phyloP scores from a whole-genome alignment of 2,888 invertebrate genomes.

The Orthosia gothica region DNA sequence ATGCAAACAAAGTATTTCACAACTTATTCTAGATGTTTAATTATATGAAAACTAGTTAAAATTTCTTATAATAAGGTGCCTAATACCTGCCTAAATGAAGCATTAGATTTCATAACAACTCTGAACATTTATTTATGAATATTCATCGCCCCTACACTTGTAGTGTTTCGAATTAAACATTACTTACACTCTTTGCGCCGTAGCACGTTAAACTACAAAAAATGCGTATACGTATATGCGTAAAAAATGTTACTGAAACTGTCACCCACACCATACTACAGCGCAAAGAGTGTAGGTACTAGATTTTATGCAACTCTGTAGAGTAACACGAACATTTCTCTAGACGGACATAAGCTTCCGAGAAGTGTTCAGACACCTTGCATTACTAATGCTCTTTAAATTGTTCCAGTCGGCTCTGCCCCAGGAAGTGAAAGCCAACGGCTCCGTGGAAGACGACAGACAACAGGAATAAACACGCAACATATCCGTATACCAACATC shows the following conservation, averaged over 20 bases:
- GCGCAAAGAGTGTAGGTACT: no score
- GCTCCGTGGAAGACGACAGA: slow-evolving; percentile 86
- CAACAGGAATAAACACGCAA: slow-evolving; percentile 83
- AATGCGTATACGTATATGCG: no score
- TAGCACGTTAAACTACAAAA: no score
- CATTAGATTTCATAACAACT: slow-evolving; percentile 79
- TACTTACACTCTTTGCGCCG: no score
- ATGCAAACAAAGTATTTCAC: slow-evolving; percentile 7
- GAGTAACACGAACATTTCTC: slow-evolving; percentile 33
- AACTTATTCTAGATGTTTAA: slow-evolving; percentile 5
- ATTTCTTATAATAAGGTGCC: background rate
- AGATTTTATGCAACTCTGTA: background rate
- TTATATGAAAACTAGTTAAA: slow-evolving; percentile 2
- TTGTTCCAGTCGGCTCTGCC: slow-evolving; percentile 85
- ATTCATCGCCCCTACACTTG: background rate
- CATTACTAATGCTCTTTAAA: slow-evolving; percentile 53
- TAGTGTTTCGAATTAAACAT: slow-evolving; percentile 7
- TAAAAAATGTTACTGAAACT: no score
- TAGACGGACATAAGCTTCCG: slow-evolving; percentile 34
- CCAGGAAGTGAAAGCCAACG: slow-evolving; percentile 87
- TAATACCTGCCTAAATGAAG: background rate
- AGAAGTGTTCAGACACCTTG: slow-evolving; percentile 22
- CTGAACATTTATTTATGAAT: slow-evolving; percentile 44
- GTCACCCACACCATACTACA: no score
- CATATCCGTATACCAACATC: slow-evolving; percentile 72